Conservation (phyloP, 2,888 invertebrate species). For the Magallana nippona region DNA sequence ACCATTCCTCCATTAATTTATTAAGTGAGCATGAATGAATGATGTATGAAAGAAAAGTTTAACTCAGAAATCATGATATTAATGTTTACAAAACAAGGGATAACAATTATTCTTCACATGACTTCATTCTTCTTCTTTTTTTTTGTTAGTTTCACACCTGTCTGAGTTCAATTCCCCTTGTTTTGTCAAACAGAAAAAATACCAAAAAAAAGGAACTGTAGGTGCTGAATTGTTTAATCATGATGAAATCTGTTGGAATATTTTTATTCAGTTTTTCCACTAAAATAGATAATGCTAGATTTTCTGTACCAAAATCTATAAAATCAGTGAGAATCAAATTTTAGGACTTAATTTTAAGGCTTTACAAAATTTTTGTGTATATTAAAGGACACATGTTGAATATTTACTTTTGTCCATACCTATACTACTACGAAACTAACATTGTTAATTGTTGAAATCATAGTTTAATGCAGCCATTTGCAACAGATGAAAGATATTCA, state of each 20-base stretch:
- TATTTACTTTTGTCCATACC: neutral
- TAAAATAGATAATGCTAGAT: neutral
- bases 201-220: neutral
- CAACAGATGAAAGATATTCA: neutral
- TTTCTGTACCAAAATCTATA: neutral
- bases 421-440: neutral
- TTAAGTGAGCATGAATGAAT: constrained; percentile 1
- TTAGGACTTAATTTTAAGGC: neutral
- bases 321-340: neutral
- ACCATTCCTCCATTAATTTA: constrained; percentile 12
- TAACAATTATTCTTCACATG: neutral
- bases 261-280: neutral
- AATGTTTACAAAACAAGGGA: constrained; percentile 11
- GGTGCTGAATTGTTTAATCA: constrained; percentile 19
- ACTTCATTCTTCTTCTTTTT: neutral
- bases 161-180: neutral
- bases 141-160: neutral
- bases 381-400: constrained; percentile 14
- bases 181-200: neutral
- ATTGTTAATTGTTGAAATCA: neutral
- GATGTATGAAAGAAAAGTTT: neutral
- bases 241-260: neutral
- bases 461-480: neutral
- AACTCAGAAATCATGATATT: constrained; percentile 21
- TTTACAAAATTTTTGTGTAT: neutral